Percentiles rank a stretch among this genome's conserved stretches.
These are phyloP conservation scores for Drosophila putrida DNA, from an alignment of 2,888 invertebrate species.

Conservation along the genomic window DNA sequence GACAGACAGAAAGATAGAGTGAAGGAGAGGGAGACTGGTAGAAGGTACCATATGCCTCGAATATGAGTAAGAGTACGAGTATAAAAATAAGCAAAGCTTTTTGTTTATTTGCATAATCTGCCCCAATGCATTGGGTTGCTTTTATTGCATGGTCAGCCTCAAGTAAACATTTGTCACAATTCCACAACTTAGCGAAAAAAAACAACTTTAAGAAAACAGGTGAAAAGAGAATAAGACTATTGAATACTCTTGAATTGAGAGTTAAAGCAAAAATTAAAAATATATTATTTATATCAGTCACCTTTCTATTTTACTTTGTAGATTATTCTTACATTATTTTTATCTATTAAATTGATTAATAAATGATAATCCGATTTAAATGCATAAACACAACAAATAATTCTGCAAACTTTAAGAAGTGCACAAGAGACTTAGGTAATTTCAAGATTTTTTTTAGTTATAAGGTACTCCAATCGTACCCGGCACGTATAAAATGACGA, in stretches of 20 bases:
- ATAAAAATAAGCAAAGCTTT: conserved; percentile 42
- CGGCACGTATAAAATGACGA: neutral
- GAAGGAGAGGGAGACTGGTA: neutral
- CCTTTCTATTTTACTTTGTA: no score
- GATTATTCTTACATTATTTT: no score
- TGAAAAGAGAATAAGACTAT: conserved; percentile 2
- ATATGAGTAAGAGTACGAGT: conserved; percentile 20
- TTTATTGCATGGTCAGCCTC: conserved; percentile 35
- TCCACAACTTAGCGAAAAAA: conserved; percentile 4
- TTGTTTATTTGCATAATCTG: conserved; percentile 49
- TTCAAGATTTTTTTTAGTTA: neutral
- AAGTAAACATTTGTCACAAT: conserved; percentile 42
- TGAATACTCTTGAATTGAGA: conserved; percentile 15
- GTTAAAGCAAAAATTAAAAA: no score
- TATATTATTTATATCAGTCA: no score
- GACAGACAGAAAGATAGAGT: neutral
- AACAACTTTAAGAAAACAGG: conserved; percentile 5
- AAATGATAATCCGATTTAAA: no score
- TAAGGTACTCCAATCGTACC: neutral
- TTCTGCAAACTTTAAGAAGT: neutral
- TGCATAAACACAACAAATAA: neutral
- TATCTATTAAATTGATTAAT: no score
- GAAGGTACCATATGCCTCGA: conserved; percentile 17
- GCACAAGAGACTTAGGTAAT: neutral
- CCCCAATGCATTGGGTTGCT: conserved; percentile 34